phyloP scores from a whole-genome alignment of 2,797 vertebrate species.

The Enteromius fasciolatus region DNA sequence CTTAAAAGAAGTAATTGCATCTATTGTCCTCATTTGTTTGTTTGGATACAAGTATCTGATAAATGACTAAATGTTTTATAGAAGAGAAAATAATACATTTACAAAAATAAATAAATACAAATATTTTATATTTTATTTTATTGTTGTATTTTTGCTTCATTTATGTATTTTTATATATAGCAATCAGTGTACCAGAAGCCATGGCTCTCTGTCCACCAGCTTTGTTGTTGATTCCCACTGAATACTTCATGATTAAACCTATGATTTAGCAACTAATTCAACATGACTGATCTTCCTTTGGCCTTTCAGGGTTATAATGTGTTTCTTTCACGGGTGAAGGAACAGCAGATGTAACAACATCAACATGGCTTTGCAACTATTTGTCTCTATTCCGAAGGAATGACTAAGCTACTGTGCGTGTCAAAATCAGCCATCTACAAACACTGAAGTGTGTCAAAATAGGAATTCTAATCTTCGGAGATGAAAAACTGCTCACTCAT shows the following conservation, averaged over 20 bases:
- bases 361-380: conserved; percentile 22
- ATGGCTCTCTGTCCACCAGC: background rate
- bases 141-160: no score
- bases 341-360: conserved; percentile 21
- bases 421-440: conserved; percentile 38
- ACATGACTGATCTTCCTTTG: background rate
- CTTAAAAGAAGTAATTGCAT: no score
- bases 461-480: conserved; percentile 41
- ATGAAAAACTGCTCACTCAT: conserved; percentile 32
- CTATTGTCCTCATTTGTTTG: no score
- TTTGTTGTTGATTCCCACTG: conserved; percentile 22
- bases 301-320: background rate
- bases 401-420: conserved; percentile 28
- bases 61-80: no score
- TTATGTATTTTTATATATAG: no score
- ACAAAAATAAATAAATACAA: no score
- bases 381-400: conserved; percentile 22
- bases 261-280: conserved; percentile 29
- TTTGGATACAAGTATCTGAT: no score
- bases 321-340: conserved; percentile 5
- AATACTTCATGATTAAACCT: conserved; percentile 40
- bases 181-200: background rate
- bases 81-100: background rate
- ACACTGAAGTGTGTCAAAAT: conserved; percentile 40
- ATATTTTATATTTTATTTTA: background rate